Evolutionary conservation across 2,888 invertebrate genomes (phyloP).

Genomic region (Unio delphinus): DNA sequence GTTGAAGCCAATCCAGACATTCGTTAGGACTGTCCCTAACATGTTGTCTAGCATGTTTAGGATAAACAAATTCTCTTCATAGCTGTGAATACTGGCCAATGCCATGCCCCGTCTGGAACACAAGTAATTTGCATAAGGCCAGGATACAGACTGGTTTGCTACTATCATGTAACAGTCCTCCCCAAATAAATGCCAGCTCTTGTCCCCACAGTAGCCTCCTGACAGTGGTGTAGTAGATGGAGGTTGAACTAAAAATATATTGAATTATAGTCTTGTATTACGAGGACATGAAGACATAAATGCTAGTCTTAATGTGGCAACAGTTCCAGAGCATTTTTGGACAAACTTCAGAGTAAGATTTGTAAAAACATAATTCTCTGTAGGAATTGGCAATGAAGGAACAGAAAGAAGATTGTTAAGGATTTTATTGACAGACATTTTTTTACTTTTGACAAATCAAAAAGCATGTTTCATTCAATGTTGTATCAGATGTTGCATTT

Average conservation of each 20-base stretch:
- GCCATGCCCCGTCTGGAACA: constrained; percentile 34
- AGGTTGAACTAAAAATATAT: constrained; percentile 14
- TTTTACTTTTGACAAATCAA: no score
- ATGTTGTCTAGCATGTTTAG: constrained; percentile 11
- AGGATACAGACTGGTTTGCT: constrained; percentile 9
- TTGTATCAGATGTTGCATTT: no score
- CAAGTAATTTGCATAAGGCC: constrained; percentile 33
- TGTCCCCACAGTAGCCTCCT: constrained; percentile 31
- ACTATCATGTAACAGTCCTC: constrained; percentile 34
- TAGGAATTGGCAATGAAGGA: no score
- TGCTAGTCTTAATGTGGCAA: no score
- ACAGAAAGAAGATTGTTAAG: no score
- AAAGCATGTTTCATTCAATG: no score
- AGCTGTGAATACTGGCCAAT: constrained; percentile 29
- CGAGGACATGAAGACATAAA: neutral
- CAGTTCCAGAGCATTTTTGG: no score
- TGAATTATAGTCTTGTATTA: constrained; percentile 4
- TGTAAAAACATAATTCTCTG: no score
- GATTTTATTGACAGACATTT: no score
- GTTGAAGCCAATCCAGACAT: no score
- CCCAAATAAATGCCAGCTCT: constrained; percentile 25
- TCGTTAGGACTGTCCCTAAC: no score
- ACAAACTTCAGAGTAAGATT: no score
- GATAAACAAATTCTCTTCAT: constrained; percentile 31
- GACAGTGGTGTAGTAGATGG: constrained; percentile 15